phyloP scores from a whole-genome alignment of 2,888 invertebrate genomes.

The Balanococcus diminutus region DNA sequence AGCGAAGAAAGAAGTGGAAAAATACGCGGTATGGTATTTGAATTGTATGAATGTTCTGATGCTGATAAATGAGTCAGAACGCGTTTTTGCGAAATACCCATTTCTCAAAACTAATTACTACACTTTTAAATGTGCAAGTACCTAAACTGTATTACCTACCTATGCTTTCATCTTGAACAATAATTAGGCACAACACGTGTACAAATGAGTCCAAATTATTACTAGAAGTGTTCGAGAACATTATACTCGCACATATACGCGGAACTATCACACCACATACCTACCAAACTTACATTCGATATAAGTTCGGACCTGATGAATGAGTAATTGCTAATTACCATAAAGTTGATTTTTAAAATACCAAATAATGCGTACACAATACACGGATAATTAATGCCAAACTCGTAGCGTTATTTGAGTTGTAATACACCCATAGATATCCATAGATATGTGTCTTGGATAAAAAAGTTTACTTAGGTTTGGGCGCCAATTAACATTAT shows the following conservation, averaged over 20 bases:
- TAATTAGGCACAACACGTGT: not conserved
- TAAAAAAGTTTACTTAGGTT: not conserved
- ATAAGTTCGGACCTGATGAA: conserved; percentile 6
- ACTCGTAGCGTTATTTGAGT: conserved; percentile 35
- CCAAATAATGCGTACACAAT: conserved; percentile 1
- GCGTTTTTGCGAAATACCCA: not conserved
- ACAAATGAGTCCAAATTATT: conserved; percentile 13
- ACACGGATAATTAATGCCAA: conserved; percentile 13
- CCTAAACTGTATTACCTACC: not conserved
- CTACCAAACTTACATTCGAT: not conserved
- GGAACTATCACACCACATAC: not conserved
- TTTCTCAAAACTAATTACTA: not conserved
- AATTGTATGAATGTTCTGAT: not conserved
- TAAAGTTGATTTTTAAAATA: conserved; percentile 34
- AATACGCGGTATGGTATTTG: not conserved
- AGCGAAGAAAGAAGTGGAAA: not conserved
- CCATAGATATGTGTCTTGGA: too few relatives aligned
- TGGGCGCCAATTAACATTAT: conserved; percentile 25
- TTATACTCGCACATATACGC: not conserved
- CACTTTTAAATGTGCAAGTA: not conserved
- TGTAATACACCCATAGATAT: too few relatives aligned
- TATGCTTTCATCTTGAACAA: not conserved
- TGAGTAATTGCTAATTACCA: conserved; percentile 40
- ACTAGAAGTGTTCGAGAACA: not conserved
- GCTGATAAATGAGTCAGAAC: not conserved